Base-by-base conservation (phyloP, 2,888 invertebrate species). In the Rotaria sp. region DNA sequence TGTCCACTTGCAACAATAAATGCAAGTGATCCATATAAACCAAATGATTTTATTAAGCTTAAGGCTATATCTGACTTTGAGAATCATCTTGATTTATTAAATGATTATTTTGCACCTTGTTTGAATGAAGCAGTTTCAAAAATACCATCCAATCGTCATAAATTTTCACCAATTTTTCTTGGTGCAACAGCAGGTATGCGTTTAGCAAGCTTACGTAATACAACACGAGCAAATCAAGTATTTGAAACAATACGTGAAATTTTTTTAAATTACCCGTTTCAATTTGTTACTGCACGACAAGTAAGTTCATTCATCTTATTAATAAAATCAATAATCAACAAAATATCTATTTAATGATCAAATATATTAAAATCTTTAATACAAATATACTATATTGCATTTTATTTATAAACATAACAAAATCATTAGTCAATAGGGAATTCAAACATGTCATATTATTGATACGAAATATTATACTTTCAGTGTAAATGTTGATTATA, bases 121-220 rank as follows among this genome's bases (percentile, higher is more conserved):
- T 88, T 92, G 52, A 88, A 90, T 10, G 87, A 89, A 55, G 91
- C 91, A 0, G 89, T 89, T 80, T 85, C 84, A 5, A 67, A 86
- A 5, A 89, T 92, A 67, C 92, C 92, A 21, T 80, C 86, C 5
- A 88, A 89, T 26, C 88, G 89, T 50, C 87, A 88, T 7, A 57
- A 87, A 5, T 87, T 88, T 38, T 91, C 92, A 4, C 90, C 90
- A 18, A 88, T 92, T 13, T 92, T 91, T 87, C 90, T 93, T 57
- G 92, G 92, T 38, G 93, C 92, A 5, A 93, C 92, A 18, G 80
- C 80, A 4, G 80, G 80, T 26, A 80, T 80, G 80, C 41, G 80
- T 5, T 26, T 80, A 41, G 7, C 45, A 41, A 38, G 45, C 1
- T 15, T 80, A 80, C 41, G 26, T n/a, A 45, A 80, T 80, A 11